Conservation (phyloP, 2,888 invertebrate species). For the Arctia plantaginis region DNA sequence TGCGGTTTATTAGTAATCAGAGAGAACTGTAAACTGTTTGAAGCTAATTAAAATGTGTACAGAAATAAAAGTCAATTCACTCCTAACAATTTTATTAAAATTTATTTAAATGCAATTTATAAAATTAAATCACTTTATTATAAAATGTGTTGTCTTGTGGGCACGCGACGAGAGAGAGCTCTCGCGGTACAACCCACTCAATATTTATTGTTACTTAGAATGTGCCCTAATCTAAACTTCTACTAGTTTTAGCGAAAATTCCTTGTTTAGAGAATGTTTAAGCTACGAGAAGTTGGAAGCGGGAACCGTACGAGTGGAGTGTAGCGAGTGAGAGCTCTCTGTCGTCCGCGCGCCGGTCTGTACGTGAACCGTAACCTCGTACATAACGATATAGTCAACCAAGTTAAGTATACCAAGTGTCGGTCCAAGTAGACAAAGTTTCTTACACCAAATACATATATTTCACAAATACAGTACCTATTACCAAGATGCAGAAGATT, state of each 20-base stretch:
- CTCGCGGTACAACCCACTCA: neutral
- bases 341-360: neutral
- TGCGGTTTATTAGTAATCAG: too few species aligned
- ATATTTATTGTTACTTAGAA: neutral
- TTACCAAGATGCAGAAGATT: neutral
- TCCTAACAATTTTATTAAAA: slow-evolving; percentile 42
- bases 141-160: slow-evolving; percentile 13
- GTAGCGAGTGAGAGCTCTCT: neutral
- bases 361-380: neutral
- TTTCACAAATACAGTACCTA: neutral
- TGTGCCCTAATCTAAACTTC: neutral
- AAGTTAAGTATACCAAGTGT: neutral
- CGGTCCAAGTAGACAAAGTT: neutral
- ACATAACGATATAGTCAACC: neutral
- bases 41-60: too few species aligned
- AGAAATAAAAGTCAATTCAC: slow-evolving; percentile 12
- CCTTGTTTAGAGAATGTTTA: neutral
- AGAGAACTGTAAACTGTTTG: too few species aligned
- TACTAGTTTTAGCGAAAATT: neutral
- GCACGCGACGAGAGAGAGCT: neutral
- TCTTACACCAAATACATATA: neutral
- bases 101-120: slow-evolving; percentile 47
- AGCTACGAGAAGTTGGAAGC: neutral
- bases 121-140: slow-evolving; percentile 42
- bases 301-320: too few species aligned